These are phyloP conservation scores for Corbicula japonica DNA, from an alignment of 2,888 invertebrate species.

Conservation along the genomic window DNA sequence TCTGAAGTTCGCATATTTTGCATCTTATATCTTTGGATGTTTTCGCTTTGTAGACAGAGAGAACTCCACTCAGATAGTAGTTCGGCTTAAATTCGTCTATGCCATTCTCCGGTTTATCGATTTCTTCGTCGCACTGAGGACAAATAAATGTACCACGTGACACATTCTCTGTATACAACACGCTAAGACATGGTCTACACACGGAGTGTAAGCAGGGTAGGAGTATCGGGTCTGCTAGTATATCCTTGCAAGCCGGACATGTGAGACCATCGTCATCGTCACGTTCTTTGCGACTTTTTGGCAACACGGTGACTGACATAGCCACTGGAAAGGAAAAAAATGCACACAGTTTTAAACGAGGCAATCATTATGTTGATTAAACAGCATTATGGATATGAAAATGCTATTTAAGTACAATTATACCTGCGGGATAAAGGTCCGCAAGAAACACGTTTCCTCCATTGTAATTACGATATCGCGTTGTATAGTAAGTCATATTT, in stretches of 20 bases:
- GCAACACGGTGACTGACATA: conserved; percentile 8
- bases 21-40: conserved; percentile 60
- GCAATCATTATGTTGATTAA: neutral
- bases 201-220: conserved; percentile 70
- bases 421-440: conserved; percentile 39
- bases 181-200: conserved; percentile 55
- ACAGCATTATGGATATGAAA: neutral
- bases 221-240: conserved; percentile 53
- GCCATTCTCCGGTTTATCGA: conserved; percentile 53
- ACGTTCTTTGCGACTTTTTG: no score
- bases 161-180: conserved; percentile 50
- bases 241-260: conserved; percentile 58
- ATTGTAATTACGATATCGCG: conserved; percentile 44
- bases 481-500: no score
- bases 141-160: conserved; percentile 53
- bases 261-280: conserved; percentile 22
- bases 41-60: conserved; percentile 62
- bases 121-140: conserved; percentile 59
- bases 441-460: conserved; percentile 37
- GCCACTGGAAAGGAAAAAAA: conserved; percentile 9
- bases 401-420: no score
- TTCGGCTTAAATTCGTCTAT: conserved; percentile 64
- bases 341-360: neutral
- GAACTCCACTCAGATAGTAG: conserved; percentile 59
- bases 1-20: conserved; percentile 62